phyloP scores from a whole-genome alignment of 2,797 vertebrate species.

The Lophius americanus region DNA sequence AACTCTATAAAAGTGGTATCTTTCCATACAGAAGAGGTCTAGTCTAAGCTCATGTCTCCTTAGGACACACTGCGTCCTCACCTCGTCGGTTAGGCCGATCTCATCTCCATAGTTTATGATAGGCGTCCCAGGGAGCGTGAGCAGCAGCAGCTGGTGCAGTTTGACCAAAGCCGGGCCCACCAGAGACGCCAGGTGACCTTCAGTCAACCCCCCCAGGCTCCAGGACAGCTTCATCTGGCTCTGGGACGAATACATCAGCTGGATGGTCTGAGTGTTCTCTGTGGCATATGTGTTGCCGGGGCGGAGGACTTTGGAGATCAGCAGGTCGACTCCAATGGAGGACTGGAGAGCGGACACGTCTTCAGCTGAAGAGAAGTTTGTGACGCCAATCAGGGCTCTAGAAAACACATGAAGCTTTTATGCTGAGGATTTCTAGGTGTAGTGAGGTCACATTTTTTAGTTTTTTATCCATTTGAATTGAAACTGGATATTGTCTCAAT shows the following conservation, averaged over 20 bases:
- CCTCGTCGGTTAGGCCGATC: conserved; percentile 82
- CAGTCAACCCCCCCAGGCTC: conserved; percentile 67
- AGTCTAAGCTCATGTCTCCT: neutral
- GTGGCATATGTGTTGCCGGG: neutral
- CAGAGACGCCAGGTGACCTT: conserved; percentile 77
- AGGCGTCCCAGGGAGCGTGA: conserved; percentile 87
- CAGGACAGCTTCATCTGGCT: conserved; percentile 69
- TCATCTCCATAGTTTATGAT: conserved; percentile 89
- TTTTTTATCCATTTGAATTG: no score
- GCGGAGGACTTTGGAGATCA: conserved; percentile 76
- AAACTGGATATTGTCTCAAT: no score
- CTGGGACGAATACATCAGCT: conserved; percentile 58
- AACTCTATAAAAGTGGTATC: no score
- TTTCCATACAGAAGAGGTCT: no score
- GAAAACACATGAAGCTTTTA: neutral
- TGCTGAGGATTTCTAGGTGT: neutral
- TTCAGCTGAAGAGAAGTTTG: conserved; percentile 31
- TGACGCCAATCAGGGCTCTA: conserved; percentile 84
- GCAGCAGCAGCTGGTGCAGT: conserved; percentile 83
- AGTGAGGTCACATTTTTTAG: no score
- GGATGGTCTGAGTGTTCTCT: conserved; percentile 49
- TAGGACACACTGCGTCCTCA: conserved; percentile 45
- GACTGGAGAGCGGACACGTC: conserved; percentile 72
- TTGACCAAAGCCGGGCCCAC: conserved; percentile 57
- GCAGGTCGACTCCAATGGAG: conserved; percentile 74